phyloP scores from a whole-genome alignment of 1,140 invertebrate genomes.

The Ctenoplectra terminalis region DNA sequence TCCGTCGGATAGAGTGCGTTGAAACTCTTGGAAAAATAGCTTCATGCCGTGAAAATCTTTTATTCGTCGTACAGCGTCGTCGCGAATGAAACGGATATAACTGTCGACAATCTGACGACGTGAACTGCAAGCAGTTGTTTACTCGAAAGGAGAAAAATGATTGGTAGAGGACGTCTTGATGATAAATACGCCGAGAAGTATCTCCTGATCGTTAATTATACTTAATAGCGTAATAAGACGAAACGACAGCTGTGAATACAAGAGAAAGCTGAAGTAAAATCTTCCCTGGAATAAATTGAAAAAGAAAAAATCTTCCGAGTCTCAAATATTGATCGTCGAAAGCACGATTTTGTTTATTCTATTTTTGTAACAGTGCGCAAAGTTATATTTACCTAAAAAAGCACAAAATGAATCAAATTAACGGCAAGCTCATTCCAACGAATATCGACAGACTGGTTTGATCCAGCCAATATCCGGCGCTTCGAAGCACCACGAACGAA shows the following conservation, averaged over 20 bases:
- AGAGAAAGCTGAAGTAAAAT: no score
- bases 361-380: not conserved
- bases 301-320: not conserved
- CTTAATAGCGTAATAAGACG: not conserved
- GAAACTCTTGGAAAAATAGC: slow-evolving; percentile 38
- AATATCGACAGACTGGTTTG: slow-evolving; percentile 35
- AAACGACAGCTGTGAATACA: not conserved
- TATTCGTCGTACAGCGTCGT: slow-evolving; percentile 22
- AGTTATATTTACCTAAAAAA: no score
- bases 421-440: not conserved
- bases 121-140: slow-evolving; percentile 23
- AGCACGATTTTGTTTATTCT: not conserved
- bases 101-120: slow-evolving; percentile 29
- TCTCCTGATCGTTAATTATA: slow-evolving; percentile 2
- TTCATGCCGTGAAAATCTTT: slow-evolving; percentile 33
- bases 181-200: slow-evolving; percentile 10
- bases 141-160: slow-evolving; percentile 4
- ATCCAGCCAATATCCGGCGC: slow-evolving; percentile 42
- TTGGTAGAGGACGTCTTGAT: not conserved
- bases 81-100: not conserved
- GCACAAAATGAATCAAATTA: slow-evolving; percentile 27
- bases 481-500: slow-evolving; percentile 49
- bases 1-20: not conserved
- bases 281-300: not conserved
- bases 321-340: not conserved